A percentile compares a stretch with the other conserved stretches of the same genome.
phyloP scores from a whole-genome alignment of 1,140 invertebrate species.

The Achatina immaculata region DNA sequence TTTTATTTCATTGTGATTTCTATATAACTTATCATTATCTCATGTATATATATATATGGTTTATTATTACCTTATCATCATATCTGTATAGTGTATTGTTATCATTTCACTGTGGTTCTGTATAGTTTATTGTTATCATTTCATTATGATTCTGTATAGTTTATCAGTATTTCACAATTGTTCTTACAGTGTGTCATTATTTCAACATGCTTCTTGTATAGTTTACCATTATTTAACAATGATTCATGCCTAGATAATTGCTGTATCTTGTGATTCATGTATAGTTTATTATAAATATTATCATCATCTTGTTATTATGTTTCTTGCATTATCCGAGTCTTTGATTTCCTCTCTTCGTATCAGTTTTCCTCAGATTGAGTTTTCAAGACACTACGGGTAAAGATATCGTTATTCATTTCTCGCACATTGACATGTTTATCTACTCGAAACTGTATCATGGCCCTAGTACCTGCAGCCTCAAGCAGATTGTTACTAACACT shows the following conservation, averaged over 20 bases:
- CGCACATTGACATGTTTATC: too few species aligned
- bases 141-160: neutral
- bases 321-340: too few species aligned
- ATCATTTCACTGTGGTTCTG: too few species aligned
- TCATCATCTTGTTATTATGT: too few species aligned
- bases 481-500: neutral
- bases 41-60: neutral
- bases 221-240: too few species aligned
- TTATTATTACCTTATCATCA: neutral
- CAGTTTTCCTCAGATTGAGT: neutral
- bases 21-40: neutral
- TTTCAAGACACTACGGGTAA: conserved; percentile 5
- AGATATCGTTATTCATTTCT: neutral
- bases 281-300: too few species aligned
- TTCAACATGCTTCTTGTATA: neutral
- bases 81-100: neutral
- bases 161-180: too few species aligned
- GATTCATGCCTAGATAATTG: too few species aligned
- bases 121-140: neutral
- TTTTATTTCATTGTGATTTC: neutral
- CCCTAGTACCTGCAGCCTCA: neutral
- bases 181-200: too few species aligned
- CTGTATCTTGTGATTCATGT: too few species aligned
- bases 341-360: neutral
- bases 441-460: neutral